Conservation (phyloP, 2,888 invertebrate species). For the Coronaproctus castanopsis region DNA sequence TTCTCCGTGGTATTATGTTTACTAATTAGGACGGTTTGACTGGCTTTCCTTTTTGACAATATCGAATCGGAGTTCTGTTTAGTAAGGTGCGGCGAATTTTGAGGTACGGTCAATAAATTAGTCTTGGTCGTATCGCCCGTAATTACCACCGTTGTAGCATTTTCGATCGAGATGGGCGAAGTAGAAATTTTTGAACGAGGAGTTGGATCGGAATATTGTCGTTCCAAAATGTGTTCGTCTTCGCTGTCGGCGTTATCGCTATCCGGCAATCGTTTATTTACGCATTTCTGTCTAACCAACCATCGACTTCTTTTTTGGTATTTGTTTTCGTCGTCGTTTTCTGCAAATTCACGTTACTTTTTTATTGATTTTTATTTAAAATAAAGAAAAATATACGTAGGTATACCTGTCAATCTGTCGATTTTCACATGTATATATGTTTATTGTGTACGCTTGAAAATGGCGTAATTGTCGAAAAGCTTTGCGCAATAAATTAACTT, state of each 20-base stretch:
- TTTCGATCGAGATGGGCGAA: neutral
- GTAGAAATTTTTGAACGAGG: slow-evolving; percentile 3
- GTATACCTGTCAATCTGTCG: too few species aligned
- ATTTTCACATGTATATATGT: too few species aligned
- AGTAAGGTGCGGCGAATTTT: slow-evolving; percentile 28
- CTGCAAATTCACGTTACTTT: too few species aligned
- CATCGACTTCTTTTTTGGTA: neutral
- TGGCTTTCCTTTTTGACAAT: neutral
- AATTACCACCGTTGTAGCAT: too few species aligned
- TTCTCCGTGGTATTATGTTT: neutral
- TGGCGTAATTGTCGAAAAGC: too few species aligned
- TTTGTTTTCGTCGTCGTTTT: too few species aligned
- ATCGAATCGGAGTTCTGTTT: slow-evolving; percentile 30
- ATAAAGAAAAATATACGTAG: too few species aligned
- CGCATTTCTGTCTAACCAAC: neutral
- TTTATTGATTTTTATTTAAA: too few species aligned
- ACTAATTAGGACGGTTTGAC: too few species aligned
- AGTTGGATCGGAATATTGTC: slow-evolving; percentile 36
- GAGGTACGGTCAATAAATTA: slow-evolving; percentile 13
- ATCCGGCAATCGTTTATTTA: neutral
- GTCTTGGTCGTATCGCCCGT: neutral
- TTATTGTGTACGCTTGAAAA: too few species aligned
- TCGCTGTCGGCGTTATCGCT: neutral
- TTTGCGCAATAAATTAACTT: too few species aligned
- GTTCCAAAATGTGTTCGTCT: slow-evolving; percentile 27